Base-by-base conservation (phyloP, 1,140 invertebrate species). In the Drosophila littoralis region DNA sequence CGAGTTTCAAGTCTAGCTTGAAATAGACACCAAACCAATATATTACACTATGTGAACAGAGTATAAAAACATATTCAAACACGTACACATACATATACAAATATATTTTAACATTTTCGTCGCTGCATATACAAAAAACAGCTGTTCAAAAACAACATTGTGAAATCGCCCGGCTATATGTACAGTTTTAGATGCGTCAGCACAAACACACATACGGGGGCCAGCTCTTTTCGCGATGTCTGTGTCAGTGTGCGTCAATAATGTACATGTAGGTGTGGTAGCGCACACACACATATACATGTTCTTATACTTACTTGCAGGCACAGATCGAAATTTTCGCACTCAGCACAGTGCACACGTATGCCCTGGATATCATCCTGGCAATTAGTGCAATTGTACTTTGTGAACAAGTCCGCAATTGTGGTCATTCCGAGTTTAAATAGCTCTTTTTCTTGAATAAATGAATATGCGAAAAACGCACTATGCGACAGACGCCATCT, bases 351-450 rank as follows among this genome's bases (percentile, higher is more conserved):
- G 93, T 97, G 96, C 46, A 98, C 95, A 77, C 97, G 94, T 59
- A 98, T 94, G 50, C 96, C 97, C 74, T 94, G 94, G 67, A 98
- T 97, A 93, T 97, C 96, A 93, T 97, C 96, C 93, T 98, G 97
- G 93, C 97, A 98, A 93, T 98, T 97, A 77, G 96, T 97, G 93
- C 98, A 98, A 92, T 94, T 95, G 92, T 97, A 96, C 93, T 96
- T 96, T 13, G 95, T 95, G 92, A 97, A 97, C 71, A 97, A 92
- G 55, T 92, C 91, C 50, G 85, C 81, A 59, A 92, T 90, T 32
- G 78, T 90, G 15, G 77, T 86, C 86, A 92, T 92, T 86, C 69
- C 66, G 38, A 60, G 63, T 51, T 59, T 42, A 60, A 64, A 65
- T 54, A 10, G 32, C 75, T 52, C 40, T 52, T 69, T 76, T 78